These are phyloP conservation scores for Leptinotarsa texana DNA, from an alignment of 1,140 invertebrate species.

Conservation along the genomic window DNA sequence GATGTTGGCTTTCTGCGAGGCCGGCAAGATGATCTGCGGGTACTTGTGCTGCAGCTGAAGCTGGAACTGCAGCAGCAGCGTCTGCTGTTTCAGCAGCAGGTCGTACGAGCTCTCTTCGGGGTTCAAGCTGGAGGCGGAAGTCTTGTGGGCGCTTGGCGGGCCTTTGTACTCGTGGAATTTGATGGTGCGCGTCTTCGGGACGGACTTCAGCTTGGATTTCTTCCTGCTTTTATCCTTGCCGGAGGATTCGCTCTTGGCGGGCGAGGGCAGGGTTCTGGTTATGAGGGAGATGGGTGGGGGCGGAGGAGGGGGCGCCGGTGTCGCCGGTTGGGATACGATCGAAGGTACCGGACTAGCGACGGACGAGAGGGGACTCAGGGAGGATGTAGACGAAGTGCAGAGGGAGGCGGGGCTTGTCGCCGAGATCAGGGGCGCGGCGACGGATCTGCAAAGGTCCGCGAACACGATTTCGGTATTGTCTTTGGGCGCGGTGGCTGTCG, in stretches of 20 bases:
- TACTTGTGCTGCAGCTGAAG: constrained; percentile 80
- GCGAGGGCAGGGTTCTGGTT: constrained; percentile 63
- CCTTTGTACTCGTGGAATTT: constrained; percentile 99
- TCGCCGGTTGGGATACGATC: constrained; percentile 57
- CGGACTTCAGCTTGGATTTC: constrained; percentile 87
- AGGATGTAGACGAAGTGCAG: constrained; percentile 64
- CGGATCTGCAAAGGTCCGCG: constrained; percentile 65
- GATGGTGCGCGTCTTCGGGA: constrained; percentile 86
- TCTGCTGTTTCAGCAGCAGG: constrained; percentile 89
- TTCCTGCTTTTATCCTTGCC: constrained; percentile 85
- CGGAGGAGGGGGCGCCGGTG: constrained; percentile 56
- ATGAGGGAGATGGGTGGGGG: constrained; percentile 60
- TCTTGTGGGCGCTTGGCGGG: constrained; percentile 86
- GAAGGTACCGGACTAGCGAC: constrained; percentile 63
- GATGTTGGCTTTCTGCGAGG: constrained; percentile 61
- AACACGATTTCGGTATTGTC: constrained; percentile 58
- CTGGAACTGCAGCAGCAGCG: constrained; percentile 88
- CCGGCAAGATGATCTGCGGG: constrained; percentile 77
- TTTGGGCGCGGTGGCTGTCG: constrained; percentile 59
- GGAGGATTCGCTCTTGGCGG: constrained; percentile 66
- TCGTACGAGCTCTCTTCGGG: constrained; percentile 85
- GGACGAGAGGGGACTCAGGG: constrained; percentile 73
- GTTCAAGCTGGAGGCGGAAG: constrained; percentile 50
- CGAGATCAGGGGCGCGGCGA: constrained; percentile 58
- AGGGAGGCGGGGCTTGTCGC: constrained; percentile 67